phyloP scores from a whole-genome alignment of 2,888 invertebrate species.

The Dryobota labecula region DNA sequence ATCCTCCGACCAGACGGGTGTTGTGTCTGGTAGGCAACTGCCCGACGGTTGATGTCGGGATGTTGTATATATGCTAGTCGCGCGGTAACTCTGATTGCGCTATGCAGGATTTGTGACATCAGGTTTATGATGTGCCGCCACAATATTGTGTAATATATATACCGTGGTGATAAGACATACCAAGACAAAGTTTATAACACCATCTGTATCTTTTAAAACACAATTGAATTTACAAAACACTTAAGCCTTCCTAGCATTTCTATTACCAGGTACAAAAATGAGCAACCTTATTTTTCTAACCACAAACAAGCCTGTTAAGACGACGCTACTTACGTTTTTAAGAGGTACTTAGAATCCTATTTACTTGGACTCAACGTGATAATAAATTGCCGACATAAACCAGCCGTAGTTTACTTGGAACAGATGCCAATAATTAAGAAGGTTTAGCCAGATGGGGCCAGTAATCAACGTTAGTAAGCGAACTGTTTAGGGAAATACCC shows the following conservation, averaged over 20 bases:
- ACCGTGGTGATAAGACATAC: background rate
- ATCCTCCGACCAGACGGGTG: too few species aligned
- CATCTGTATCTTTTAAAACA: background rate
- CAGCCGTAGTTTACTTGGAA: conserved; percentile 15
- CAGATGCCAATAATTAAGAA: conserved; percentile 48
- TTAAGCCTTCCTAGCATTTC: background rate
- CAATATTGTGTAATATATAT: too few species aligned
- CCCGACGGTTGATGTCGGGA: too few species aligned
- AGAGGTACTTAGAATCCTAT: conserved; percentile 38
- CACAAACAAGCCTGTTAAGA: conserved; percentile 10
- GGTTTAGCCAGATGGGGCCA: conserved; percentile 25
- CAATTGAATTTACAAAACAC: background rate
- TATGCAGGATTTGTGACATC: too few species aligned
- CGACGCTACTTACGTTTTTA: conserved; percentile 20
- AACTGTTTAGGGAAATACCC: background rate
- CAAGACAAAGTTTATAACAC: background rate
- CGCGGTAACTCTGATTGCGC: too few species aligned
- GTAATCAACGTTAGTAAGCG: conserved; percentile 21
- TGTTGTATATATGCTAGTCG: too few species aligned
- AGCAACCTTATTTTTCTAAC: background rate
- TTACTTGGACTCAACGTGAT: conserved; percentile 15
- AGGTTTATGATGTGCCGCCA: too few species aligned
- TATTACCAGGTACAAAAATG: conserved; percentile 8
- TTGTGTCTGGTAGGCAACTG: too few species aligned
- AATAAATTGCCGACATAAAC: conserved; percentile 37